Evolutionary conservation across 2,113 vertebrate genomes (phyloP).

Genomic region (Notothenia coriiceps): DNA sequence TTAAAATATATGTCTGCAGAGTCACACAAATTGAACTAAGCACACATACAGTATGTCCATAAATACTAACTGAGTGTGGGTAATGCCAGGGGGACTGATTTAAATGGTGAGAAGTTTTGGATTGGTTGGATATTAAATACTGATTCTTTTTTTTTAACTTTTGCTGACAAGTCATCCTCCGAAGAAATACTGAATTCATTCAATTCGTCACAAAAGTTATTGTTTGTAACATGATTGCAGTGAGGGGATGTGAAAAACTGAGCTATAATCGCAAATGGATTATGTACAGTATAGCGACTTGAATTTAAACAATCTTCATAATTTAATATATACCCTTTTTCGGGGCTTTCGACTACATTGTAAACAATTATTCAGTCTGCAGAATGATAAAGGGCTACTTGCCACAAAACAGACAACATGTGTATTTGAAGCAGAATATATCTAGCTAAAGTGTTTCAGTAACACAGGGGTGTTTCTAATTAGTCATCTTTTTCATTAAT

Average conservation of each 20-base stretch:
- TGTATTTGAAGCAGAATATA: too few species aligned
- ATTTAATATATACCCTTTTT: not conserved
- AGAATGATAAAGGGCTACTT: too few species aligned
- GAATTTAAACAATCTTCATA: not conserved
- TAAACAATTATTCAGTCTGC: too few species aligned
- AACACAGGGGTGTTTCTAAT: not conserved
- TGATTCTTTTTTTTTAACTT: not conserved
- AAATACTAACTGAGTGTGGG: constrained; percentile 3
- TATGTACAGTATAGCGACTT: not conserved
- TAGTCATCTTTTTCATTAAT: not conserved
- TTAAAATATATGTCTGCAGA: constrained; percentile 70
- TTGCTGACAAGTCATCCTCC: not conserved
- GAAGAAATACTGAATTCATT: not conserved
- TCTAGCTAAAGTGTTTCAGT: not conserved
- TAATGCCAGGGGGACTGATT: not conserved
- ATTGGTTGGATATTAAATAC: not conserved
- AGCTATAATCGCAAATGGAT: too few species aligned
- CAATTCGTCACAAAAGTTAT: constrained; percentile 29
- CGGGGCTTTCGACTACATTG: too few species aligned
- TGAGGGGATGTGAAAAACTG: not conserved
- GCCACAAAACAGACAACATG: too few species aligned
- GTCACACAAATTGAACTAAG: constrained; percentile 60
- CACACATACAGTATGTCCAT: constrained; percentile 22
- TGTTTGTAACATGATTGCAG: constrained; percentile 15
- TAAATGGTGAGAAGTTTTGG: not conserved